Conservation (phyloP, 2,113 vertebrate genomes). For the Capreolus pygargus region DNA sequence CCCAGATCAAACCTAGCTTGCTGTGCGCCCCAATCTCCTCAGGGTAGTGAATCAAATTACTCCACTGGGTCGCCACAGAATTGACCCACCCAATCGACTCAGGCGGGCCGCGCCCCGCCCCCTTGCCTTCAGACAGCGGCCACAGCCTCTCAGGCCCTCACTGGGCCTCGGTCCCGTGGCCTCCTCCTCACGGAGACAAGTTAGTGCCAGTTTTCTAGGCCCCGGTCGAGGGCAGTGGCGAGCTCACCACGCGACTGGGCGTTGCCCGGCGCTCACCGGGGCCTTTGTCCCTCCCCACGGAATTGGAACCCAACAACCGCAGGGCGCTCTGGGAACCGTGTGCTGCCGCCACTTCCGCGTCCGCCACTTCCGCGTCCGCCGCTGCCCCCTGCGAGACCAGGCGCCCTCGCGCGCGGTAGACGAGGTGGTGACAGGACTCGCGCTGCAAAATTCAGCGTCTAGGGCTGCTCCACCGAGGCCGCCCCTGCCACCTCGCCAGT, state of each 20-base stretch:
- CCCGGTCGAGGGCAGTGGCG: not conserved
- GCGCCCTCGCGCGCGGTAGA: not conserved
- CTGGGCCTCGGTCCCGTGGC: not conserved
- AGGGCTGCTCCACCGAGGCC: not conserved
- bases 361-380: not conserved
- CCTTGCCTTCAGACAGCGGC: not conserved
- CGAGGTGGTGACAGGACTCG: not conserved
- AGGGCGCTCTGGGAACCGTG: conserved; percentile 68
- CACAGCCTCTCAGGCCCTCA: not conserved
- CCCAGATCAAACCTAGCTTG: not conserved
- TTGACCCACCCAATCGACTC: not conserved
- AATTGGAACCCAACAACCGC: conserved; percentile 67
- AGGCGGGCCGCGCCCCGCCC: conserved; percentile 38
- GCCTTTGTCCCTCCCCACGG: conserved; percentile 67
- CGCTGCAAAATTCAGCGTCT: not conserved
- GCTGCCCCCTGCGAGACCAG: not conserved
- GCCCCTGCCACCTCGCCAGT: not conserved
- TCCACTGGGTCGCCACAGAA: not conserved
- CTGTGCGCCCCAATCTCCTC: not conserved
- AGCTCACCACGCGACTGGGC: not conserved
- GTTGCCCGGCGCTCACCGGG: conserved; percentile 44
- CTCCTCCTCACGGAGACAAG: not conserved
- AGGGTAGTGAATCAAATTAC: not conserved
- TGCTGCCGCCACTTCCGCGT: conserved; percentile 28
- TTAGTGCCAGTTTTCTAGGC: not conserved